phyloP scores from a whole-genome alignment of 2,797 vertebrate species.

The Brotula barbata region DNA sequence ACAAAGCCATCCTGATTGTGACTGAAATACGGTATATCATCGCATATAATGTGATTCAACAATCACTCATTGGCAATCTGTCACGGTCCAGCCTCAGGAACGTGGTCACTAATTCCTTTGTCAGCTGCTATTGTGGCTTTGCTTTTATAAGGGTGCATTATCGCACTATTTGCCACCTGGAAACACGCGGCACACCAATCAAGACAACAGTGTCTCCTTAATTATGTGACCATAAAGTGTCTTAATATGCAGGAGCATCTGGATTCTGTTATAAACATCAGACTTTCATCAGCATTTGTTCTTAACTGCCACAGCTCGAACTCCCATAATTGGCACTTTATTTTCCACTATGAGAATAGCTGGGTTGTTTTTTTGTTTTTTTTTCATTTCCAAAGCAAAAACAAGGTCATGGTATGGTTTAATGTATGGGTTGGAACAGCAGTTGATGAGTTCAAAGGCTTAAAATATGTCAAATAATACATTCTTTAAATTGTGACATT shows the following conservation, averaged over 20 bases:
- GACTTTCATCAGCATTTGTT: constrained; percentile 59
- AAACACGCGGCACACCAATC: constrained; percentile 56
- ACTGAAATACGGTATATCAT: constrained; percentile 2
- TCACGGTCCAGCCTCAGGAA: neutral
- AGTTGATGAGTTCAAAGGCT: too few relatives aligned
- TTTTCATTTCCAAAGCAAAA: neutral
- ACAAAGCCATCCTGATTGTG: constrained; percentile 5
- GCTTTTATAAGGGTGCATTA: constrained; percentile 52
- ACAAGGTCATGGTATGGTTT: neutral
- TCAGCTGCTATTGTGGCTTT: constrained; percentile 36
- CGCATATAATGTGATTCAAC: constrained; percentile 17
- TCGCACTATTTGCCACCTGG: constrained; percentile 62
- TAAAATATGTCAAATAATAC: too few relatives aligned
- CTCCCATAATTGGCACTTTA: constrained; percentile 35
- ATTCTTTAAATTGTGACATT: too few relatives aligned
- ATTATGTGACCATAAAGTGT: constrained; percentile 58
- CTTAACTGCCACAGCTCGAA: constrained; percentile 32
- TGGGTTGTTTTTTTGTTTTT: neutral
- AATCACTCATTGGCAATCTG: constrained; percentile 21
- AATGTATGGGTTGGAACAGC: neutral
- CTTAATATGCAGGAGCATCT: constrained; percentile 65
- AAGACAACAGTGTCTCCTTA: constrained; percentile 49
- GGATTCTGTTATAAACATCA: constrained; percentile 58
- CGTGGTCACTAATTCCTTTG: constrained; percentile 17
- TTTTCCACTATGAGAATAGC: constrained; percentile 1